phyloP scores from a whole-genome alignment of 2,888 invertebrate genomes.

The Elmis aenea region DNA sequence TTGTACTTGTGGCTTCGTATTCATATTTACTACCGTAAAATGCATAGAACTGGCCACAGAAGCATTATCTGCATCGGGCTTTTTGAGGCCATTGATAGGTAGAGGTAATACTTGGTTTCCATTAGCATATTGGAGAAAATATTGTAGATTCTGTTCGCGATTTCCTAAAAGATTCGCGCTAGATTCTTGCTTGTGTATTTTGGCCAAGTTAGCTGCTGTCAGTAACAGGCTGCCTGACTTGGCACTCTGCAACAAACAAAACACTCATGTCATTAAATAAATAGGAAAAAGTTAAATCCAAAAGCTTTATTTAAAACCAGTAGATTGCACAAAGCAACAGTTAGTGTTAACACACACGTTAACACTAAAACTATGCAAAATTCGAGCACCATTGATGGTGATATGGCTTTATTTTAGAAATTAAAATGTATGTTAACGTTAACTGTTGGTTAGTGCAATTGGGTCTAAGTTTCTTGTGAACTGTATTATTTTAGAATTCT shows the following conservation, averaged over 20 bases:
- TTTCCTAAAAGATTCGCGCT: conserved; percentile 27
- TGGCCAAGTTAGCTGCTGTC: conserved; percentile 68
- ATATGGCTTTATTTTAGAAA: no score
- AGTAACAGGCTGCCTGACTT: conserved; percentile 74
- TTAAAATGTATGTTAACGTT: no score
- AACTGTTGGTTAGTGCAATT: no score
- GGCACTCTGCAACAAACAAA: conserved; percentile 70
- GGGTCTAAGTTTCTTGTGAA: no score
- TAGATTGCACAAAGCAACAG: no score
- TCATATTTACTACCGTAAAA: conserved; percentile 78
- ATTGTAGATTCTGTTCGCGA: conserved; percentile 39
- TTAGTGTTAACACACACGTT: no score
- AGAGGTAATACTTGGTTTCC: conserved; percentile 39
- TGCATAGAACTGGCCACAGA: conserved; percentile 83
- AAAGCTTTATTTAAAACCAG: no score
- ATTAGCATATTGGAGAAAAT: conserved; percentile 34
- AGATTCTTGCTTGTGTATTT: conserved; percentile 35
- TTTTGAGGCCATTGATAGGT: conserved; percentile 41
- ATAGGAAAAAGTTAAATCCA: no score
- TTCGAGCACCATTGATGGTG: no score
- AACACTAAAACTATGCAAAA: no score
- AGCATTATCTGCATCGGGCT: conserved; percentile 56
- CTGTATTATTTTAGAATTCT: no score
- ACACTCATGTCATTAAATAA: no score
- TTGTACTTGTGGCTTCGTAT: conserved; percentile 49